These are phyloP conservation scores for Lepilemur septentrionalis DNA, from an alignment of 2,797 vertebrate species.

Conservation along the genomic window DNA sequence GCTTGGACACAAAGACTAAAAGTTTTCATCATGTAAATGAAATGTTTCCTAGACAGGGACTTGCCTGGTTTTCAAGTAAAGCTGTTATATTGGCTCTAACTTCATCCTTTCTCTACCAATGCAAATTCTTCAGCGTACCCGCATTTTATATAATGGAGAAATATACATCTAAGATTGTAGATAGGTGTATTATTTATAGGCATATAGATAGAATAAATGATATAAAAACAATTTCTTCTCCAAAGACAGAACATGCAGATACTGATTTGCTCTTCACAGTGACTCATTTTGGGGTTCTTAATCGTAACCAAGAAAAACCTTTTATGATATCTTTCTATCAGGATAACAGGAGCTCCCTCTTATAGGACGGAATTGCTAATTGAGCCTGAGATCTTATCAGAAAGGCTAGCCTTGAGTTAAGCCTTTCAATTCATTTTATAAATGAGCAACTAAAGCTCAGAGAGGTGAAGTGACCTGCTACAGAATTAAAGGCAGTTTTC, in stretches of 20 bases:
- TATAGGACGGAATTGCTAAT: neutral
- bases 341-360: neutral
- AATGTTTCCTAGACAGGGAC: neutral
- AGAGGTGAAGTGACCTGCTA: neutral
- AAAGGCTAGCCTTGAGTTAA: neutral
- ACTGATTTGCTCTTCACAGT: neutral
- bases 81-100: neutral
- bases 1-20: neutral
- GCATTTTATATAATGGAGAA: neutral
- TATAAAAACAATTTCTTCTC: neutral
- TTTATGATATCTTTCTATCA: neutral
- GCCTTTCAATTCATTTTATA: neutral
- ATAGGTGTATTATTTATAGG: neutral
- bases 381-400: neutral
- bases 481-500: conserved; percentile 2
- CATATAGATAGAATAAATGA: neutral
- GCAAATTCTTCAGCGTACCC: neutral
- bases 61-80: neutral
- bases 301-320: neutral
- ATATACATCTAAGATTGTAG: neutral
- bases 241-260: neutral
- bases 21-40: conserved; percentile 4
- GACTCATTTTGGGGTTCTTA: neutral
- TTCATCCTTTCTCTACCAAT: neutral
- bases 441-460: neutral